Conservation (phyloP, 2,113 vertebrate genomes). For the Gadus macrocephalus region DNA sequence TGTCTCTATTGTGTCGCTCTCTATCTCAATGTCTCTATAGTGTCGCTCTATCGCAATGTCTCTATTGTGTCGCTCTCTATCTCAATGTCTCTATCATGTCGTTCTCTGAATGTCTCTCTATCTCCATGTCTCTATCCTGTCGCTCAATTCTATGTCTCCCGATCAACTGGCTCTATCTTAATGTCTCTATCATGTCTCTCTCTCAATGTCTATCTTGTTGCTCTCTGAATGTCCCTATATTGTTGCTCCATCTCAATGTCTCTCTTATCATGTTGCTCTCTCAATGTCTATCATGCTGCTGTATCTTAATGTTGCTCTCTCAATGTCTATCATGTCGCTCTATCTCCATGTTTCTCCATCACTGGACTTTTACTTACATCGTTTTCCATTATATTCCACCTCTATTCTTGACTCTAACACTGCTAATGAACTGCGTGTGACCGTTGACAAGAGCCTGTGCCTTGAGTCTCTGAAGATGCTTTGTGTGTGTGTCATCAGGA, state of each 20-base stretch:
- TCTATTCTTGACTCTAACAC: neutral
- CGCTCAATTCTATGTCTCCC: neutral
- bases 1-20: neutral
- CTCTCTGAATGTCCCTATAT: neutral
- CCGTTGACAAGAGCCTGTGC: neutral
- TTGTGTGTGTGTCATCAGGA: constrained; percentile 69
- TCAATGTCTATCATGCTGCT: neutral
- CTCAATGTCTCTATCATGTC: too few relatives aligned
- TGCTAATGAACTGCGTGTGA: too few relatives aligned
- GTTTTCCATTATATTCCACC: too few relatives aligned
- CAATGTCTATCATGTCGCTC: neutral
- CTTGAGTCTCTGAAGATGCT: neutral
- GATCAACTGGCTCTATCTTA: neutral
- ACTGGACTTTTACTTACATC: too few relatives aligned
- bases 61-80: neutral
- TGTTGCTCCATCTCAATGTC: neutral
- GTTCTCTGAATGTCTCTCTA: too few relatives aligned
- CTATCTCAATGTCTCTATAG: neutral
- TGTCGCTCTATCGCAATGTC: neutral
- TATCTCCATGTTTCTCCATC: neutral
- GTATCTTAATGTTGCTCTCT: neutral
- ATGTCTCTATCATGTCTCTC: neutral
- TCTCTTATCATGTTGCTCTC: neutral
- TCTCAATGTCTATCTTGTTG: neutral
- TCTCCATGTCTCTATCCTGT: neutral